Conservation (phyloP, 1,140 invertebrate genomes). For the Hylaeus anthracinus region DNA sequence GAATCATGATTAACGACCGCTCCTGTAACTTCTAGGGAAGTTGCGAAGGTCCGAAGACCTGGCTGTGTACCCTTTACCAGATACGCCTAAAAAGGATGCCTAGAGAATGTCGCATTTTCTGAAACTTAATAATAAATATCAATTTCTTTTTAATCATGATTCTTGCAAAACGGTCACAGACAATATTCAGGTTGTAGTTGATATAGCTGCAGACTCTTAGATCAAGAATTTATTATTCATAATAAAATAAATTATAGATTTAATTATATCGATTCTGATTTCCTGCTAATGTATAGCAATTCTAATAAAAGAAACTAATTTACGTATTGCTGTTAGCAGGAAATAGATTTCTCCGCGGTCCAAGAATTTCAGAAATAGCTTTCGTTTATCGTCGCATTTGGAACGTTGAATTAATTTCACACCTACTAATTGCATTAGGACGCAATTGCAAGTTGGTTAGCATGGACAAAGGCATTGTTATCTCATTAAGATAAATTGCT, state of each 20-base stretch:
- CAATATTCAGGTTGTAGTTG: too few relatives aligned
- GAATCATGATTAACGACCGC: conserved; percentile 66
- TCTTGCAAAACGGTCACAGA: too few relatives aligned
- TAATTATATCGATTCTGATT: too few relatives aligned
- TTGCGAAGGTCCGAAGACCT: conserved; percentile 39
- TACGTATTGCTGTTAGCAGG: too few relatives aligned
- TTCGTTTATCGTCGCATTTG: neutral
- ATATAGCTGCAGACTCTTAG: too few relatives aligned
- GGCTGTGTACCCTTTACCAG: neutral
- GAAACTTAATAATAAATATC: neutral
- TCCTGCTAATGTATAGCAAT: too few relatives aligned
- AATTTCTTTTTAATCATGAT: too few relatives aligned
- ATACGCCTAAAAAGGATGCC: neutral
- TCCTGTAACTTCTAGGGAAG: conserved; percentile 53
- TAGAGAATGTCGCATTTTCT: neutral
- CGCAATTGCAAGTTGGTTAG: neutral
- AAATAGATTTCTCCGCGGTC: neutral
- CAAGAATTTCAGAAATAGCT: neutral
- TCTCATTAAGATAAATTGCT: conserved; percentile 27
- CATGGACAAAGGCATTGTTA: conserved; percentile 1
- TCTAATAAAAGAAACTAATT: neutral
- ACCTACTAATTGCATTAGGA: neutral
- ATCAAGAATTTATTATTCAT: too few relatives aligned
- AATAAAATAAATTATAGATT: too few relatives aligned
- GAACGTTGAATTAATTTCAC: conserved; percentile 3